phyloP scores from a whole-genome alignment of 2,113 vertebrate species.

The Porphyrio hochstetteri region DNA sequence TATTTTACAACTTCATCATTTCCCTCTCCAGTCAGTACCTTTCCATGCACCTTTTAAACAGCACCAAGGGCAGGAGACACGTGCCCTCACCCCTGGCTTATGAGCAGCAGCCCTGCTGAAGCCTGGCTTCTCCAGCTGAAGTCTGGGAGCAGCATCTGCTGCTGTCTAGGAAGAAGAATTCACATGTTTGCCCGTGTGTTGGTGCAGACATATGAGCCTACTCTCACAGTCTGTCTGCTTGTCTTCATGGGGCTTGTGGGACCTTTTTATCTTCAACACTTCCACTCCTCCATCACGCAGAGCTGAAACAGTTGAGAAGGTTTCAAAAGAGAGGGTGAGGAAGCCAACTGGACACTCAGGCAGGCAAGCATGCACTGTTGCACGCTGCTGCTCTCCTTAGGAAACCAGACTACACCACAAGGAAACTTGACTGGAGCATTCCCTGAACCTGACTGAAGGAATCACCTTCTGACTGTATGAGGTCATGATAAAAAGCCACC shows the following conservation, averaged over 20 bases:
- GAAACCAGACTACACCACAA: not conserved
- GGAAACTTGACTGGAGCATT: not conserved
- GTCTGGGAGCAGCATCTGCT: not conserved
- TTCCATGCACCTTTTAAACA: not conserved
- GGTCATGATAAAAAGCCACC: not conserved
- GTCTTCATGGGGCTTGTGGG: not conserved
- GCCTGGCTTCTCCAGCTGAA: not conserved
- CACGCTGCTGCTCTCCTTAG: not conserved
- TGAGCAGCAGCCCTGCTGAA: not conserved
- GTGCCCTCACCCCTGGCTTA: accelerated
- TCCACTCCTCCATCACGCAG: not conserved
- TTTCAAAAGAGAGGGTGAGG: not conserved
- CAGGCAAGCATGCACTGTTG: not conserved
- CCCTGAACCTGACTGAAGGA: not conserved
- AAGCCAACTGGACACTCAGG: not conserved
- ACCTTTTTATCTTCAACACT: not conserved
- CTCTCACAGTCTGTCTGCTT: not conserved
- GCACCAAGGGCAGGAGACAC: not conserved
- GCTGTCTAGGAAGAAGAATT: not conserved
- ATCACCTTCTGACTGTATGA: not conserved
- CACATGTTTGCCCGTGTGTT: accelerated
- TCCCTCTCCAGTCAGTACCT: not conserved
- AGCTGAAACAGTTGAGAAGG: not conserved
- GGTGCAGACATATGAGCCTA: accelerated
- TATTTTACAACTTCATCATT: not conserved